Percentiles rank a stretch among this genome's conserved stretches.
Evolutionary conservation across 2,113 vertebrate species (phyloP).

Genomic region (Mormoops blainvillei): DNA sequence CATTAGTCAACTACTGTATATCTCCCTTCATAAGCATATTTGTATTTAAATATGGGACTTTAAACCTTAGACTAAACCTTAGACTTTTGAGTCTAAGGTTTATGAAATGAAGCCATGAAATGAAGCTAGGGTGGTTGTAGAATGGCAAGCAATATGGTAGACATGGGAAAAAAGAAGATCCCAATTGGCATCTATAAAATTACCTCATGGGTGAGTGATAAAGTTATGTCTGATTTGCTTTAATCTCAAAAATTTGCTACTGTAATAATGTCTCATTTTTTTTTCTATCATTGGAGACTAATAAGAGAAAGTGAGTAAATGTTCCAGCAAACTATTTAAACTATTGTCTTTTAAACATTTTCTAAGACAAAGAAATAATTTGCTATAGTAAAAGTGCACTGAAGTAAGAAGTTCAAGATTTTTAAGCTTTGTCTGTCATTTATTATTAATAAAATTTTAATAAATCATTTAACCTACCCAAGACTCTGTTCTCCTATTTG

Average conservation of each 20-base stretch:
- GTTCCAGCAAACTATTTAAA: not conserved
- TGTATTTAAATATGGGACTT: not conserved
- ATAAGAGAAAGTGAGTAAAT: not conserved
- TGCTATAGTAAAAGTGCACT: not conserved
- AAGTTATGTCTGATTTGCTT: not conserved
- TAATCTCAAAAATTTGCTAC: slow-evolving; percentile 3
- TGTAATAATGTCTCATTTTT: not conserved
- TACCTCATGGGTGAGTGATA: not conserved
- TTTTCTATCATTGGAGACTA: not conserved
- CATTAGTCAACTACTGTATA: not conserved
- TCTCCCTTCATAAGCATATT: not conserved
- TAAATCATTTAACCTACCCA: not conserved
- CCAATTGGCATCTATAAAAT: not conserved
- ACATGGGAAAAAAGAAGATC: not conserved
- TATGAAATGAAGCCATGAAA: not conserved
- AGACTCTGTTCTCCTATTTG: not conserved
- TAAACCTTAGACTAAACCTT: not conserved
- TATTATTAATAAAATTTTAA: not conserved
- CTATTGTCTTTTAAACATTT: slow-evolving; percentile 20
- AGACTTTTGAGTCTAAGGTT: too few species aligned
- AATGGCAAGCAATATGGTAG: not conserved
- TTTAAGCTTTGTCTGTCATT: not conserved
- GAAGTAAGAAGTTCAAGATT: not conserved
- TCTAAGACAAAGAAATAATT: slow-evolving; percentile 9
- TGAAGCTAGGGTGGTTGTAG: not conserved